A percentile compares a stretch with the other conserved stretches of the same genome.
These are phyloP conservation scores for Anseranas semipalmata DNA, from an alignment of 2,113 vertebrate species.

Conservation along the genomic window DNA sequence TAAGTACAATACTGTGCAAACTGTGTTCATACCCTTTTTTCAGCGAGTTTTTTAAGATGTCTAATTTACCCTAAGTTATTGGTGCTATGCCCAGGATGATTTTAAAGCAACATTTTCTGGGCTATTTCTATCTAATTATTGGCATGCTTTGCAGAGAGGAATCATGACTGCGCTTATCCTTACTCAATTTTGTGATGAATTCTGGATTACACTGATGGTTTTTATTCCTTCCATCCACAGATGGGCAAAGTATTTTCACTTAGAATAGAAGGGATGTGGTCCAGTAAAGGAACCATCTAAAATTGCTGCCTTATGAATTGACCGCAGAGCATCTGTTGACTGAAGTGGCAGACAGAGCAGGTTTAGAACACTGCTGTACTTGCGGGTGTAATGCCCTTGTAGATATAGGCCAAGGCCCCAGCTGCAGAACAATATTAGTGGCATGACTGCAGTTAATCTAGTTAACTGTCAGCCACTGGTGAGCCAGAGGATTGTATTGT, in stretches of 20 bases:
- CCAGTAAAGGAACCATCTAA: not conserved
- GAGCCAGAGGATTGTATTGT: not conserved
- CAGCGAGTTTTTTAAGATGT: not conserved
- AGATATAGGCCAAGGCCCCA: not conserved
- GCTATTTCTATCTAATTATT: not conserved
- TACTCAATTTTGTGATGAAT: not conserved
- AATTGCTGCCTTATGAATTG: not conserved
- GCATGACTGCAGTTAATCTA: not conserved
- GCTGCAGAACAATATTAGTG: not conserved
- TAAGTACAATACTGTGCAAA: slow-evolving; percentile 64
- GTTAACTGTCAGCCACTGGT: not conserved
- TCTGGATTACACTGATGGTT: not conserved
- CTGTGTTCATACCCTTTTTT: not conserved
- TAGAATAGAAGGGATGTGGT: not conserved
- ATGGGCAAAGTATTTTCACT: not conserved
- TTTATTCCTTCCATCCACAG: not conserved
- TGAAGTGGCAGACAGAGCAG: not conserved
- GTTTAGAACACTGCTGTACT: not conserved
- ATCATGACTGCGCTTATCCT: not conserved
- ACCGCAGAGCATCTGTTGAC: not conserved
- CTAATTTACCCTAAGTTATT: not conserved
- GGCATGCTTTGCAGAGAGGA: not conserved
- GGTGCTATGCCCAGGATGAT: not conserved
- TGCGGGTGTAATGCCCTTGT: not conserved
- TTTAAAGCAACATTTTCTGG: not conserved